Evolutionary conservation across 2,797 vertebrate species (phyloP), one percentile per base, ranked within the genome.

Genomic region (Tachyglossus aculeatus): DNA sequence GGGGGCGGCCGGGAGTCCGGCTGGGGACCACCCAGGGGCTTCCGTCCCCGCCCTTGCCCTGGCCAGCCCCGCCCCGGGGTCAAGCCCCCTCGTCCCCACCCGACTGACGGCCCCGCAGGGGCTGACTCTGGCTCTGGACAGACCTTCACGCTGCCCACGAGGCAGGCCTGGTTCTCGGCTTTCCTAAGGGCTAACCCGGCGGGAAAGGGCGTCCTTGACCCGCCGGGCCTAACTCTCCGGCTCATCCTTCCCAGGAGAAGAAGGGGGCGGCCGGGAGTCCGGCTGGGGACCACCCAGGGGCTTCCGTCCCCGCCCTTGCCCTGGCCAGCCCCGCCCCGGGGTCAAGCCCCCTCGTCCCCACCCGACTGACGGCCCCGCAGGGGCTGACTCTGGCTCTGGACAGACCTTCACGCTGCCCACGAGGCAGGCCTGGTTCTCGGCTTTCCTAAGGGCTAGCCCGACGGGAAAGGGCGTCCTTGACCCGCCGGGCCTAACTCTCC

Each of bases 391-490:
- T 21, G 9, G 43, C 7, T 15, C 5, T 45, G 43, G 43, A 21
- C 16, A 11, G 2, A 1, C 21, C n/a, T 24, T 15, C 14, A 24
- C 43, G 22, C 21, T 15, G 22, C 16, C 13, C 43, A 22, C 12
- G 6, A 2, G 1, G 32, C 19, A 29, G 55, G 59, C 59, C 1
- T 0, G 22, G 8, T 10, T 15, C 3, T 0, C 43, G n/a, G n/a
- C n/a, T n/a, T n/a, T n/a, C 12, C 3, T 13, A 22, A 44, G 10
- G 3, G 21, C 22, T 24, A 16, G 4, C 41, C 9, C 40, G 8
- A 6, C 4, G 41, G 16, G 18, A 16, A 44, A 25, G 47, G 47
- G 25, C 5, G 8, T 3, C 5, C 29, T 16, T 25, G 15, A 16
- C 27, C 9, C 15, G 7, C 11, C 3, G 27, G 31, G 12, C 12